Conservation (phyloP, 2,113 vertebrate genomes). For the Polypterus bichir region DNA sequence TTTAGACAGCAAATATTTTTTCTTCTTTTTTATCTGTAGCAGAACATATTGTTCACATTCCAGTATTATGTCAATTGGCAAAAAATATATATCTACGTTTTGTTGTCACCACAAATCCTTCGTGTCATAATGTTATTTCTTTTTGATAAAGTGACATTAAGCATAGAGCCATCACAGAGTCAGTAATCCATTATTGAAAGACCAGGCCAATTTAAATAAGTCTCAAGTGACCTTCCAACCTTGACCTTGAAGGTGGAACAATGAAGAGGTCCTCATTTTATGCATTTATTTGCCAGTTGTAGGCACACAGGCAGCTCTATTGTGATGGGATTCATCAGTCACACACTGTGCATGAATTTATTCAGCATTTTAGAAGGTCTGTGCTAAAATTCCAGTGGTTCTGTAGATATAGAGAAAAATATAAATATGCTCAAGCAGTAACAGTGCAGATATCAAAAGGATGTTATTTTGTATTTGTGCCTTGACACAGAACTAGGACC, state of each 20-base stretch:
- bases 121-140: conserved; percentile 34
- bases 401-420: not conserved
- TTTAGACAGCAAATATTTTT: not conserved
- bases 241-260: conserved; percentile 53
- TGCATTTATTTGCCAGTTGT: conserved; percentile 31
- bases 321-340: conserved; percentile 7
- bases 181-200: conserved; percentile 44
- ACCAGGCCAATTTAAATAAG: conserved; percentile 46
- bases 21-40: conserved; percentile 48
- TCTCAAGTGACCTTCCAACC: conserved; percentile 44
- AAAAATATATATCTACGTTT: conserved; percentile 42
- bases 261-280: conserved; percentile 31
- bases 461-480: no score
- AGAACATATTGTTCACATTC: conserved; percentile 48
- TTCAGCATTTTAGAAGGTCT: not conserved
- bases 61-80: conserved; percentile 38
- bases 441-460: no score
- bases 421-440: not conserved
- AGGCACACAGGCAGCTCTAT: conserved; percentile 32
- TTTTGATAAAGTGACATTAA: conserved; percentile 48
- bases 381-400: not conserved
- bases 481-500: no score
- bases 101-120: conserved; percentile 39
- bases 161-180: conserved; percentile 41
- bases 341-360: not conserved